A percentile compares a stretch with the other conserved stretches of the same genome.
Conservation (phyloP, 2,113 vertebrate genomes). For the Chaenocephalus aceratus region DNA sequence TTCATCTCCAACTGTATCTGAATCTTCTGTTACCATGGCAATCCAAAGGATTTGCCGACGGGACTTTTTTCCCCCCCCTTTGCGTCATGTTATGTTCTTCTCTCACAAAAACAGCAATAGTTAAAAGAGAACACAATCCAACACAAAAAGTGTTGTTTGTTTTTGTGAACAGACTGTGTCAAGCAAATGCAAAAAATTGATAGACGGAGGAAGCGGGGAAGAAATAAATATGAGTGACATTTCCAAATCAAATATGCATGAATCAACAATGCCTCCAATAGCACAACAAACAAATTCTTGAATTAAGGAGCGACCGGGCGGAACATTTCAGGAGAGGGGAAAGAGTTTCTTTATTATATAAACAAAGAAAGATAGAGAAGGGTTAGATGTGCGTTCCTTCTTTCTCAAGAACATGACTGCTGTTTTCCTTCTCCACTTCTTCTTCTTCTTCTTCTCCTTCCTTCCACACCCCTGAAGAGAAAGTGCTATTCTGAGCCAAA, state of each 20-base stretch:
- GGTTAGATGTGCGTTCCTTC: slow-evolving; percentile 1
- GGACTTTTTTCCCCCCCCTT: background rate
- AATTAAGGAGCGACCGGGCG: slow-evolving; percentile 71
- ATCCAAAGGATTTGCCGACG: slow-evolving; percentile 43
- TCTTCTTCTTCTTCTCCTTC: background rate
- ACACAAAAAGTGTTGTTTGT: slow-evolving; percentile 26
- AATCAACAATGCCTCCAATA: slow-evolving; percentile 74
- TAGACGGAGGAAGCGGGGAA: slow-evolving; percentile 34
- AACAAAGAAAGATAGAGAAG: slow-evolving; percentile 19
- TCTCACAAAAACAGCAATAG: background rate
- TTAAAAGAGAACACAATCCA: too few relatives aligned
- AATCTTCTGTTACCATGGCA: slow-evolving; percentile 69
- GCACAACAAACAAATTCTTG: slow-evolving; percentile 71
- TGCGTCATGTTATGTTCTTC: slow-evolving; percentile 9
- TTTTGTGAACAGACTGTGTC: slow-evolving; percentile 44
- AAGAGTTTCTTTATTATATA: slow-evolving; percentile 58
- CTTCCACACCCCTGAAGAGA: slow-evolving; percentile 33
- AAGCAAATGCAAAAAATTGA: slow-evolving; percentile 25
- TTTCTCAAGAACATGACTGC: slow-evolving; percentile 16
- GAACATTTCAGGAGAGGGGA: slow-evolving; percentile 70
- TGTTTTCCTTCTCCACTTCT: background rate
- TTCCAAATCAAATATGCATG: slow-evolving; percentile 79
- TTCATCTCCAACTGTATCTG: slow-evolving; percentile 21
- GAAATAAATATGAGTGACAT: slow-evolving; percentile 75
- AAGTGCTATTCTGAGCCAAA: slow-evolving; percentile 50